Conservation (phyloP, 1,140 invertebrate genomes). For the Psix sp. region DNA sequence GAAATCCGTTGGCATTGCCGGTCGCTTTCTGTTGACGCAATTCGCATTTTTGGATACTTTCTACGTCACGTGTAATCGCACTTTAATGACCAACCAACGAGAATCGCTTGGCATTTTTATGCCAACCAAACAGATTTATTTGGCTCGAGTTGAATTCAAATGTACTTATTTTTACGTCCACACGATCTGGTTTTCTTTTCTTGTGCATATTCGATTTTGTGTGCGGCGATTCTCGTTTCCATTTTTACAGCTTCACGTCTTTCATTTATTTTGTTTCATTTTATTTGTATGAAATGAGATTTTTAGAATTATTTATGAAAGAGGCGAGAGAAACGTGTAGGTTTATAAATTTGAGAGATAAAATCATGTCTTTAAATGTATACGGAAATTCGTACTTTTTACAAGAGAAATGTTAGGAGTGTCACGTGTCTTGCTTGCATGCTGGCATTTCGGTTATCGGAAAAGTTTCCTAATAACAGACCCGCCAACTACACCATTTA, state of each 20-base stretch:
- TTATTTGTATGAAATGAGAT: slow-evolving; percentile 6
- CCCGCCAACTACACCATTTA: slow-evolving; percentile 14
- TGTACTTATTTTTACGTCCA: too few species aligned
- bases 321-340: too few species aligned
- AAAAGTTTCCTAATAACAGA: slow-evolving; percentile 46
- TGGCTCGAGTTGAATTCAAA: too few species aligned
- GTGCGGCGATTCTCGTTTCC: too few species aligned
- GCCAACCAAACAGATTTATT: too few species aligned
- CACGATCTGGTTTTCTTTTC: too few species aligned
- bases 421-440: slow-evolving; percentile 9
- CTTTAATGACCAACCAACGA: slow-evolving; percentile 32
- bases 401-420: not conserved
- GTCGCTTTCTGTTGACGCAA: slow-evolving; percentile 67
- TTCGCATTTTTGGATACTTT: slow-evolving; percentile 26
- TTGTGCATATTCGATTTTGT: too few species aligned
- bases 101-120: slow-evolving; percentile 18
- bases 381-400: slow-evolving; percentile 13
- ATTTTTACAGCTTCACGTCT: slow-evolving; percentile 25
- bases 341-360: too few species aligned
- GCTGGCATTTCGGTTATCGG: slow-evolving; percentile 41
- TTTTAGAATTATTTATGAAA: too few species aligned
- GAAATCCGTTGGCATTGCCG: slow-evolving; percentile 70
- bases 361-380: too few species aligned
- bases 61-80: slow-evolving; percentile 16
- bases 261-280: not conserved